A percentile compares a stretch with the other conserved stretches of the same genome.
Conservation (phyloP, 2,888 invertebrate genomes). For the Lasius platythorax region DNA sequence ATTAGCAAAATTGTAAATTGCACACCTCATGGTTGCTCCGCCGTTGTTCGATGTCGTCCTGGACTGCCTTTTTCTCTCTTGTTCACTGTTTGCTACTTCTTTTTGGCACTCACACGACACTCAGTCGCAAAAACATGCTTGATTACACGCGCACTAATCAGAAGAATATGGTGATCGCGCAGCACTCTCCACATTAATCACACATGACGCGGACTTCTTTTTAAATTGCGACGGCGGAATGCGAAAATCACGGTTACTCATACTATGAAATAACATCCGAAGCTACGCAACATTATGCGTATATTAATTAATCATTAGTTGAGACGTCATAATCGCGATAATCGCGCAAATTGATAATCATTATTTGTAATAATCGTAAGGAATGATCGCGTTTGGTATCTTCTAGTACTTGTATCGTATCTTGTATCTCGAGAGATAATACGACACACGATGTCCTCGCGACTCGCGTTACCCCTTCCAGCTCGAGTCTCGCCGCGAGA, state of each 20-base stretch:
- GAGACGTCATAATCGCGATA: background rate
- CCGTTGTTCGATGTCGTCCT: background rate
- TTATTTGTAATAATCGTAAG: background rate
- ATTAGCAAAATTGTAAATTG: background rate
- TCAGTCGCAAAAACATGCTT: background rate
- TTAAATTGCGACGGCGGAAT: background rate
- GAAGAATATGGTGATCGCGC: background rate
- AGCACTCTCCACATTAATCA: background rate
- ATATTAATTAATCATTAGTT: background rate
- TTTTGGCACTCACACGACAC: background rate
- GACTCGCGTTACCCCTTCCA: too few relatives aligned
- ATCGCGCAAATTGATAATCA: background rate
- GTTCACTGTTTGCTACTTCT: background rate
- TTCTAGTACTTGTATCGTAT: background rate
- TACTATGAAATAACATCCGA: background rate
- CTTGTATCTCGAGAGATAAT: background rate
- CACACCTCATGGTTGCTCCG: background rate
- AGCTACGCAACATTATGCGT: background rate
- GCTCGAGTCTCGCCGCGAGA: too few relatives aligned
- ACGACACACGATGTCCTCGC: background rate
- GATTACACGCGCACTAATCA: background rate
- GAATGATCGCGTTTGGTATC: background rate
- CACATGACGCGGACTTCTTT: background rate
- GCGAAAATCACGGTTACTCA: background rate
- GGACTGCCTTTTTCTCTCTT: background rate